These are phyloP conservation scores for Ernsta delagoae DNA, from an alignment of 2,888 invertebrate genomes.

Conservation along the genomic window DNA sequence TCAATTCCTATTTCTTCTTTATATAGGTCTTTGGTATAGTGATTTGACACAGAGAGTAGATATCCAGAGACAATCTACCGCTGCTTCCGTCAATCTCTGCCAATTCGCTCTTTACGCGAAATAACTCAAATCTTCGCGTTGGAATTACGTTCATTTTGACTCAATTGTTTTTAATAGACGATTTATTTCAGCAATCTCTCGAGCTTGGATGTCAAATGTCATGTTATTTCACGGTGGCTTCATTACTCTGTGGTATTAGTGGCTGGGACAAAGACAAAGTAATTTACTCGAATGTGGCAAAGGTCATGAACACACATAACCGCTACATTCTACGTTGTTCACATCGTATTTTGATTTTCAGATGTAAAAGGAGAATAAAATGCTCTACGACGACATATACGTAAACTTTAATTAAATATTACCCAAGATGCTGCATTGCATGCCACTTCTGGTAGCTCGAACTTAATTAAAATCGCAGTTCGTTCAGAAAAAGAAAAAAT, in stretches of 20 bases:
- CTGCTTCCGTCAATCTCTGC: conserved; percentile 1
- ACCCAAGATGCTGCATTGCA: too few species aligned
- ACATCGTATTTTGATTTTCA: neutral
- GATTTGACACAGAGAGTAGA: too few species aligned
- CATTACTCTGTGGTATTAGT: conserved; percentile 1
- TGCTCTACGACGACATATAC: too few species aligned
- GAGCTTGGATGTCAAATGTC: neutral
- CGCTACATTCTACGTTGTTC: neutral
- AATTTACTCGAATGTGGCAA: neutral
- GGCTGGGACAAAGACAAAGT: neutral
- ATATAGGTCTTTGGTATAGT: too few species aligned
- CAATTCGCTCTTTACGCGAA: neutral
- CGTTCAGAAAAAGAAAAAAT: neutral
- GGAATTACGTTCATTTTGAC: neutral
- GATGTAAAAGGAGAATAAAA: too few species aligned
- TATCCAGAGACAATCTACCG: neutral
- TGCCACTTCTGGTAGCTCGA: too few species aligned
- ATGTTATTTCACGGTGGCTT: conserved; percentile 4
- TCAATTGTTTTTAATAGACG: conserved; percentile 2
- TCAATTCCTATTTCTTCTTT: too few species aligned
- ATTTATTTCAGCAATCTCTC: neutral
- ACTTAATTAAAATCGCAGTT: too few species aligned
- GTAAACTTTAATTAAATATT: too few species aligned
- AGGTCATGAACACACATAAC: neutral
- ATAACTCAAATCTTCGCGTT: neutral